Evolutionary conservation across 1,140 invertebrate genomes (phyloP), one percentile per base, ranked within the genome.

Genomic region (Penaeus vannamei): DNA sequence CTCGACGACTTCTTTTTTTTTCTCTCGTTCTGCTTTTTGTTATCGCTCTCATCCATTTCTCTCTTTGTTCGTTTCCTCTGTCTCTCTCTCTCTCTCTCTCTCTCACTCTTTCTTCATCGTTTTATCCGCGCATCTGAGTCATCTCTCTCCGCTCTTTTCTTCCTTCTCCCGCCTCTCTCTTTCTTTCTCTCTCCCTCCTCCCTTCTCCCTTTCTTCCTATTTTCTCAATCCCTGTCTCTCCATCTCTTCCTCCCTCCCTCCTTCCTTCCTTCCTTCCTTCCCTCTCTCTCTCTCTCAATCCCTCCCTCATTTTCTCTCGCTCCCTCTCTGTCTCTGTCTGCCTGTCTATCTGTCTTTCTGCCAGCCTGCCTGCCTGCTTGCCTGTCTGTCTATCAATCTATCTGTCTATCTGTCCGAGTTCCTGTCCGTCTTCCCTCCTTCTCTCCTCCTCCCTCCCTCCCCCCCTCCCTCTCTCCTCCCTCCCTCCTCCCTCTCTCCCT

Each of bases 291-390:
- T 36, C 36, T 32, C 36, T 8, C 36, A 8, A 23, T 62, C 59
- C 62, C 60, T 83, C 81, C 42, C 42, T 81, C 79, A 12, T 29
- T 81, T 42, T 59, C 42, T 81, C 46, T 83, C 81, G 29, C 81
- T 83, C 59, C 62, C 59, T 29, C 81, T 83, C 81, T 62, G 20
- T 32, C 32, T 29, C 29, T 29, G 20, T 29, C 14, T 77, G n/a
- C n/a, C n/a, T n/a, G n/a, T n/a, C n/a, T n/a, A n/a, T n/a, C n/a
- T n/a, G n/a, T n/a, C n/a, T n/a, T n/a, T n/a, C n/a, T n/a, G n/a
- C n/a, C n/a, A n/a, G n/a, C n/a, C n/a, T n/a, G n/a, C n/a, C n/a
- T n/a, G n/a, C n/a, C n/a, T n/a, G n/a, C n/a, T n/a, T n/a, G n/a
- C n/a, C n/a, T n/a, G n/a, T n/a, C n/a, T n/a, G n/a, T n/a, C n/a